These are phyloP conservation scores for Dicaeum eximium DNA, from an alignment of 2,113 vertebrate species.

Conservation along the genomic window DNA sequence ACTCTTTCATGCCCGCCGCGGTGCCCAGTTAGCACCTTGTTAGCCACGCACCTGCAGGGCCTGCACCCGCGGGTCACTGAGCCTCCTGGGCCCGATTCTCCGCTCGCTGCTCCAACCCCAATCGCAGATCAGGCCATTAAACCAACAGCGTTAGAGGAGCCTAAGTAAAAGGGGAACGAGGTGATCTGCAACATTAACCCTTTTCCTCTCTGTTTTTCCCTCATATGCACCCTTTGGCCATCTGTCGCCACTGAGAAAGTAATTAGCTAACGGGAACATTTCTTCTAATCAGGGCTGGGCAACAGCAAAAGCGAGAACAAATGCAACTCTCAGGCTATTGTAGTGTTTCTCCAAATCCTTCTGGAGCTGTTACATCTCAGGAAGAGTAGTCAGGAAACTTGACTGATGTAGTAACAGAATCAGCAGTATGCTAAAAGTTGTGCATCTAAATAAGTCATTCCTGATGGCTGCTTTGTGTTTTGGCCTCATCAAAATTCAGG, in stretches of 20 bases:
- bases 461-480: constrained; percentile 45
- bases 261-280: constrained; percentile 67
- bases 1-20: constrained; percentile 41
- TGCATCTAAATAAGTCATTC: constrained; percentile 45
- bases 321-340: neutral
- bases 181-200: constrained; percentile 63
- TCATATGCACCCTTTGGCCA: neutral
- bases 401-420: constrained; percentile 31
- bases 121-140: neutral
- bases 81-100: neutral
- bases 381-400: constrained; percentile 46
- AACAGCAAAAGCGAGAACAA: constrained; percentile 41
- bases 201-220: constrained; percentile 56
- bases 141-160: neutral
- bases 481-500: constrained; percentile 50
- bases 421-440: constrained; percentile 46
- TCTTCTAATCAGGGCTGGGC: constrained; percentile 43
- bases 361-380: neutral
- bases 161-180: neutral
- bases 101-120: neutral
- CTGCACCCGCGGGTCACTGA: constrained; percentile 34
- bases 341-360: constrained; percentile 19
- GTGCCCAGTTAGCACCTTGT: constrained; percentile 71
- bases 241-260: constrained; percentile 57
- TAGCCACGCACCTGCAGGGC: constrained; percentile 64